phyloP scores from a whole-genome alignment of 2,797 vertebrate genomes.

The Hyperoplus immaculatus region DNA sequence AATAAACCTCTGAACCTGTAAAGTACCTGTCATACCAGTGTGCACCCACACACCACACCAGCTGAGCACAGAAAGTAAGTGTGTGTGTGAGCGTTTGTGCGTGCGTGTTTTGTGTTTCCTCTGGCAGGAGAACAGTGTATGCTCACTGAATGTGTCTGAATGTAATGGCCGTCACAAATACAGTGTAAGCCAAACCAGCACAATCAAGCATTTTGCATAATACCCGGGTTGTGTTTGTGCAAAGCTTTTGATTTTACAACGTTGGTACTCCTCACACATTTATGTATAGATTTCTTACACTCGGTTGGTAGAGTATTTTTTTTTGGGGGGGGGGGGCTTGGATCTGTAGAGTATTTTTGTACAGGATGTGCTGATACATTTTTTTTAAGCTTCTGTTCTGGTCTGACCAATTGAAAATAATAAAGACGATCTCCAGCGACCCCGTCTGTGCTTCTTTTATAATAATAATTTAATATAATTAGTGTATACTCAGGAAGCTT shows the following conservation, averaged over 20 bases:
- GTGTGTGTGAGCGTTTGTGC: conserved; percentile 25
- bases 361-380: conserved; percentile 59
- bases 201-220: conserved; percentile 45
- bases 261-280: conserved; percentile 73
- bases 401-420: conserved; percentile 64
- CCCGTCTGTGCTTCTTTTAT: conserved; percentile 1
- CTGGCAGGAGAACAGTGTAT: conserved; percentile 25
- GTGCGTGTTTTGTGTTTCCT: conserved; percentile 17
- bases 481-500: too few relatives aligned
- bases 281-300: conserved; percentile 65
- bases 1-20: conserved; percentile 13
- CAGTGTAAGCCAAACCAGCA: conserved; percentile 26
- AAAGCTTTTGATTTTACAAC: conserved; percentile 54
- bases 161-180: conserved; percentile 41
- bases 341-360: conserved; percentile 76
- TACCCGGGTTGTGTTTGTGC: conserved; percentile 68
- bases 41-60: not conserved
- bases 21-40: conserved; percentile 8
- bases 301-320: conserved; percentile 20
- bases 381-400: conserved; percentile 60
- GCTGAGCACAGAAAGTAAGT: conserved; percentile 27
- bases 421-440: conserved; percentile 66
- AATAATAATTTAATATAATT: not conserved
- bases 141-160: conserved; percentile 46
- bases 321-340: not conserved